Evolutionary conservation across 2,113 vertebrate species (phyloP).

Genomic region (Colossoma macropomum): DNA sequence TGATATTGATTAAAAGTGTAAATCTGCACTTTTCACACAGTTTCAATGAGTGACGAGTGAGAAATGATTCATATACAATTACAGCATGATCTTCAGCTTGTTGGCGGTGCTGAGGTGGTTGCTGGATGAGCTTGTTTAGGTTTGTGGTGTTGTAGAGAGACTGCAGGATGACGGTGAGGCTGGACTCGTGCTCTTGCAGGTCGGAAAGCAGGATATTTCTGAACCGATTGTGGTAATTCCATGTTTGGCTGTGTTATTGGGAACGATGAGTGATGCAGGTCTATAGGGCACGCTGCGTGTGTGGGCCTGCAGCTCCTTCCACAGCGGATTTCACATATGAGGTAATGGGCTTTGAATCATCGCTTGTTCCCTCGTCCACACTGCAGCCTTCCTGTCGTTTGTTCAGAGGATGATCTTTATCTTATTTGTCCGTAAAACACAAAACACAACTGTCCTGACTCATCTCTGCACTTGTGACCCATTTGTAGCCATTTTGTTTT

Average conservation of each 20-base stretch:
- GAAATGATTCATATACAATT: too few species aligned
- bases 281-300: too few species aligned
- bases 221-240: background rate
- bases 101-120: background rate
- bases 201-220: background rate
- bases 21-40: too few species aligned
- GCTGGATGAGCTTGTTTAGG: background rate
- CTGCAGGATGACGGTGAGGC: too few species aligned
- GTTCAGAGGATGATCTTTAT: background rate
- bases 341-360: background rate
- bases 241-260: background rate
- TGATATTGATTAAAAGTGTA: too few species aligned
- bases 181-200: too few species aligned
- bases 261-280: background rate
- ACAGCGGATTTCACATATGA: background rate
- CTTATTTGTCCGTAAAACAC: background rate
- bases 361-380: background rate
- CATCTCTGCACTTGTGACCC: background rate
- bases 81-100: too few species aligned
- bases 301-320: background rate
- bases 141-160: too few species aligned
- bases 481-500: too few species aligned
- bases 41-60: too few species aligned
- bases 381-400: background rate
- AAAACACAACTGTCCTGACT: background rate